phyloP scores from a whole-genome alignment of 64 coral and sea anemone genomes.

The Astreopora myriophthalma region DNA sequence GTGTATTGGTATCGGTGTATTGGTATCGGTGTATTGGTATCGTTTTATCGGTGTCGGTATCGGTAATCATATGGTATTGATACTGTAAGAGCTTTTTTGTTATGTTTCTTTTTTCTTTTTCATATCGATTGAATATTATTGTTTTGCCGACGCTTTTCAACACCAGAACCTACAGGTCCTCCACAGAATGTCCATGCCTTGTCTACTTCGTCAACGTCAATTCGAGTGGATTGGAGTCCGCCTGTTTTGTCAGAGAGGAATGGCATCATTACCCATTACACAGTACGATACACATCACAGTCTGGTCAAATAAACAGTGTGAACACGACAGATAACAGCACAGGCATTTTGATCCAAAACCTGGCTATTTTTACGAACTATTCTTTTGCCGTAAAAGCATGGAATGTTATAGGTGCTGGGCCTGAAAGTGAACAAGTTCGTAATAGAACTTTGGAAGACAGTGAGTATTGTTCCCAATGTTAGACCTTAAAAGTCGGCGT shows the following conservation, averaged over 20 bases:
- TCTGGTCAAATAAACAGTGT: neutral
- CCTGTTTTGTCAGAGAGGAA: conserved; percentile 31
- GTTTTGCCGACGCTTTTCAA: too few relatives aligned
- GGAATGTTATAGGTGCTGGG: conserved; percentile 51
- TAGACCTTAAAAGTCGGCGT: too few relatives aligned
- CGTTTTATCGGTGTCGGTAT: too few relatives aligned
- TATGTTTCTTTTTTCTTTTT: neutral
- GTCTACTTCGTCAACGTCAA: conserved; percentile 47
- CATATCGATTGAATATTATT: too few relatives aligned
- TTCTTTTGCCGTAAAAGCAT: conserved; percentile 52
- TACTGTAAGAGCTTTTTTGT: too few relatives aligned
- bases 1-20: too few relatives aligned
- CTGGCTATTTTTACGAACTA: conserved; percentile 66
- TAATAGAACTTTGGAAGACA: conserved; percentile 67
- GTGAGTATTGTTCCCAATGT: too few relatives aligned
- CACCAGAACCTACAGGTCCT: conserved; percentile 56
- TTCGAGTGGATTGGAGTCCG: conserved; percentile 63
- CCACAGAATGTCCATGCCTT: conserved; percentile 46
- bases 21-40: too few relatives aligned
- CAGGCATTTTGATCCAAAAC: neutral
- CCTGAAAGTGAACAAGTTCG: conserved; percentile 27
- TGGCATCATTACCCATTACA: conserved; percentile 65
- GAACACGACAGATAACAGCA: conserved; percentile 61
- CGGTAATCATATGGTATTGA: too few relatives aligned
- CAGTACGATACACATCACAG: conserved; percentile 52